Evolutionary conservation across 2,797 vertebrate genomes (phyloP).

Genomic region (Tragelaphus oryx): DNA sequence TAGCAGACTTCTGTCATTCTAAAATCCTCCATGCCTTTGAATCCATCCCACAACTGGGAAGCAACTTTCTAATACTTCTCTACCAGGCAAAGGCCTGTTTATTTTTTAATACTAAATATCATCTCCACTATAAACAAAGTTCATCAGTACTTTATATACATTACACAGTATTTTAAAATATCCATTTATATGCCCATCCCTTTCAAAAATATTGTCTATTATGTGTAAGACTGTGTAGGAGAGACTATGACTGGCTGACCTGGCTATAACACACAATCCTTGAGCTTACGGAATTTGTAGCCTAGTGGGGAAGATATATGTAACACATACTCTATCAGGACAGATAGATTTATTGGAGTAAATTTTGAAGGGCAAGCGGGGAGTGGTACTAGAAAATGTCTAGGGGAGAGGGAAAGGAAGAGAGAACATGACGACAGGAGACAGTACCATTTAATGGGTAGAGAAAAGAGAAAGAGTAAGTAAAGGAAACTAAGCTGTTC

Average conservation of each 20-base stretch:
- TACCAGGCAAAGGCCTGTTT: not conserved
- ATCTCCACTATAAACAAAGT: not conserved
- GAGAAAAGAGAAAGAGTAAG: not conserved
- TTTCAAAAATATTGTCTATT: not conserved
- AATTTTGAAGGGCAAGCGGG: not conserved
- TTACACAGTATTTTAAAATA: not conserved
- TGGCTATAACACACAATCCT: not conserved
- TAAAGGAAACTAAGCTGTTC: not conserved
- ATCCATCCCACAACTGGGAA: not conserved
- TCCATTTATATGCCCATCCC: not conserved
- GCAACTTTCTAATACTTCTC: not conserved
- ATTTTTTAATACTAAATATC: conserved; percentile 6
- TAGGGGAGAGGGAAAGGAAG: not conserved
- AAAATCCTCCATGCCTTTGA: not conserved
- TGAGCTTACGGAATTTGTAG: not conserved
- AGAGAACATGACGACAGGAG: not conserved
- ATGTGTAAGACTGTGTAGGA: not conserved
- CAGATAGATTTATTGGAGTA: not conserved
- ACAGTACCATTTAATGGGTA: not conserved
- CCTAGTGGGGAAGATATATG: not conserved
- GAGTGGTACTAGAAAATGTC: not conserved
- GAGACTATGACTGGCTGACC: not conserved
- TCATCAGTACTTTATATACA: not conserved
- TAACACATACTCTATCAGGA: not conserved
- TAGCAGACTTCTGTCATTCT: not conserved